phyloP scores from a whole-genome alignment of 2,113 vertebrate genomes.

The Neogobius melanostomus region DNA sequence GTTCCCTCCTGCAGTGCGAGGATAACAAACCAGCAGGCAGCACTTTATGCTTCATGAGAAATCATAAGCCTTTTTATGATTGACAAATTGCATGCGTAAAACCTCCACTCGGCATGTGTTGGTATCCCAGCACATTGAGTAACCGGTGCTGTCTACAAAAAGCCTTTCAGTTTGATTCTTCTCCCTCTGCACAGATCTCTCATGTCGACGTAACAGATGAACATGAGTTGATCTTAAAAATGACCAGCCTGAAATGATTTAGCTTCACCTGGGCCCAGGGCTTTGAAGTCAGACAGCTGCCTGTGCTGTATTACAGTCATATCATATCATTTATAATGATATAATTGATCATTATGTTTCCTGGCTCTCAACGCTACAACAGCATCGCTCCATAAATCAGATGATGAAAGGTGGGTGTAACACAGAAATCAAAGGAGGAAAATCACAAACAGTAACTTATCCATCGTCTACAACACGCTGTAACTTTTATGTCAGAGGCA shows the following conservation, averaged over 20 bases:
- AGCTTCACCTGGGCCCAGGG: slow-evolving; percentile 49
- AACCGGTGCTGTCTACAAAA: neutral
- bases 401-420: slow-evolving; percentile 56
- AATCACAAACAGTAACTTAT: slow-evolving; percentile 41
- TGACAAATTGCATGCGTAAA: slow-evolving; percentile 30
- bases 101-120: neutral
- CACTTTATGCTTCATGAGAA: slow-evolving; percentile 38
- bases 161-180: slow-evolving; percentile 5
- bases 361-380: slow-evolving; percentile 58
- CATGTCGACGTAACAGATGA: slow-evolving; percentile 53
- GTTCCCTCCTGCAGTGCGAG: slow-evolving; percentile 40
- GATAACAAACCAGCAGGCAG: slow-evolving; percentile 42
- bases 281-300: slow-evolving; percentile 68
- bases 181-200: slow-evolving; percentile 18
- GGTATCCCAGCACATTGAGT: neutral
- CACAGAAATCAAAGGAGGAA: slow-evolving; percentile 49
- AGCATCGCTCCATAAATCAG: slow-evolving; percentile 60
- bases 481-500: slow-evolving; percentile 19
- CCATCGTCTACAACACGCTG: slow-evolving; percentile 16
- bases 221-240: slow-evolving; percentile 46
- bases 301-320: slow-evolving; percentile 59
- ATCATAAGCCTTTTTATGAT: slow-evolving; percentile 39
- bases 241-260: slow-evolving; percentile 57
- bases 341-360: slow-evolving; percentile 71
- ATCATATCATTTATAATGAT: slow-evolving; percentile 61